phyloP scores from a whole-genome alignment of 2,113 vertebrate genomes.

The Macrotus californicus region DNA sequence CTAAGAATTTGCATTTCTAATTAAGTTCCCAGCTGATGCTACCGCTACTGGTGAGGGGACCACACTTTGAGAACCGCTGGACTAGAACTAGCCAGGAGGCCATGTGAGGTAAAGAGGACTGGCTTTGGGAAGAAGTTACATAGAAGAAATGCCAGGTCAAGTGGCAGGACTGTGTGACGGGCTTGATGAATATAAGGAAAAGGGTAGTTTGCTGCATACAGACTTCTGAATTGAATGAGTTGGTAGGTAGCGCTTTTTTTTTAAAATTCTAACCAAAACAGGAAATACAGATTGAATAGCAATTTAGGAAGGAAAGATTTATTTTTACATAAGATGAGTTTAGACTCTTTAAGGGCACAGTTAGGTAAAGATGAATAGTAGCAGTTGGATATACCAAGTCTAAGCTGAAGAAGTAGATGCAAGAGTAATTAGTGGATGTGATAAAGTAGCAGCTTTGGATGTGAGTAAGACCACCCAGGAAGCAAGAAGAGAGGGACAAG shows the following conservation, averaged over 20 bases:
- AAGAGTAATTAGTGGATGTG: neutral
- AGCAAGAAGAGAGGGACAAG: neutral
- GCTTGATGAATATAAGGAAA: neutral
- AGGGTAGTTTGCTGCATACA: neutral
- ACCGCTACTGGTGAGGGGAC: neutral
- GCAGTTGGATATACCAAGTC: neutral
- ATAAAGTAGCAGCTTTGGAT: neutral
- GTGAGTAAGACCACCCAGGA: neutral
- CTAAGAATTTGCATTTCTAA: neutral
- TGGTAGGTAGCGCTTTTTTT: neutral
- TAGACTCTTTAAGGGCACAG: neutral
- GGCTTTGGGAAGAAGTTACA: neutral
- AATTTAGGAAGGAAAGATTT: neutral
- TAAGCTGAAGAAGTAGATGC: neutral
- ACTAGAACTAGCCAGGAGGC: neutral
- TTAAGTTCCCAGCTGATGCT: neutral
- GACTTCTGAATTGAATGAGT: neutral
- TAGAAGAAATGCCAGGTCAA: neutral
- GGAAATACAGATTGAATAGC: neutral
- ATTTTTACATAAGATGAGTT: neutral
- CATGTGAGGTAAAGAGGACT: neutral
- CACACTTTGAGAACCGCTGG: neutral
- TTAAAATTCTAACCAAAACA: neutral
- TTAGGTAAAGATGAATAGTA: neutral
- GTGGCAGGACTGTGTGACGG: neutral